These are phyloP conservation scores for Gymnobelideus leadbeateri DNA, from an alignment of 2,113 vertebrate genomes.

Conservation along the genomic window DNA sequence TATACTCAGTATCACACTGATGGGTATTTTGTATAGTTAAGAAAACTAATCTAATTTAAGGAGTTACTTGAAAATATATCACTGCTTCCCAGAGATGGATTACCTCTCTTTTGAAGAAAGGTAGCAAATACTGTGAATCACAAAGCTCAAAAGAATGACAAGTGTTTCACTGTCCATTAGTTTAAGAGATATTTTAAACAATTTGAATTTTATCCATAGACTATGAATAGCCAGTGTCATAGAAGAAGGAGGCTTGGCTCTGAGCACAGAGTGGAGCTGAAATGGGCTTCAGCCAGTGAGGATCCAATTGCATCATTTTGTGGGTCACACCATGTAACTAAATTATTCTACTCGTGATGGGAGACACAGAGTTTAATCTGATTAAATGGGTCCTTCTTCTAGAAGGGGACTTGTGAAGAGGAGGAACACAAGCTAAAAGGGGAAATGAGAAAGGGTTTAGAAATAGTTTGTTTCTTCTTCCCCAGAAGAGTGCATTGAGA, in stretches of 20 bases:
- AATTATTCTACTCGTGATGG: not conserved
- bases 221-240: not conserved
- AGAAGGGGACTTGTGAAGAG: not conserved
- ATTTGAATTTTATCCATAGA: not conserved
- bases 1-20: not conserved
- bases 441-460: not conserved
- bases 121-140: not conserved
- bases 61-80: not conserved
- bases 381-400: not conserved
- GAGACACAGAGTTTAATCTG: not conserved
- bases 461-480: not conserved
- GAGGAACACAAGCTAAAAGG: not conserved
- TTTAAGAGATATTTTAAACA: not conserved
- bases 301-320: not conserved
- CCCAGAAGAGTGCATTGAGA: not conserved
- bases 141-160: not conserved
- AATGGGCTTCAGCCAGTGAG: not conserved
- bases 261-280: not conserved
- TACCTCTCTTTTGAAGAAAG: not conserved
- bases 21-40: not conserved
- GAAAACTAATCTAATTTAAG: not conserved
- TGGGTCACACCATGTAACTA: not conserved
- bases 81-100: not conserved
- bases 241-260: not conserved
- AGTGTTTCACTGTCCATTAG: not conserved